These are phyloP conservation scores for Pipistrellus kuhlii DNA, from an alignment of 2,797 vertebrate genomes.

Conservation along the genomic window DNA sequence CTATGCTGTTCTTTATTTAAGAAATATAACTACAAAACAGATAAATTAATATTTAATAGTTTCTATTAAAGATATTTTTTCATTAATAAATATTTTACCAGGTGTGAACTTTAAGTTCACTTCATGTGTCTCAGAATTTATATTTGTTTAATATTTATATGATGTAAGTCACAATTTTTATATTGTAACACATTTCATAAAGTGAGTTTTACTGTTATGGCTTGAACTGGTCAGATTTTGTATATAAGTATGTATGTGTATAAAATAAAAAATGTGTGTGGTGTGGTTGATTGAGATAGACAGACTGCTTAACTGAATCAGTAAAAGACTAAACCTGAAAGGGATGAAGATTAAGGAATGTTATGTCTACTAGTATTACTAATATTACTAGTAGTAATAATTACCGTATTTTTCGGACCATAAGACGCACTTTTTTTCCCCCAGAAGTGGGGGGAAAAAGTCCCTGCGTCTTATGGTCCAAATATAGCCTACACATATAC, in stretches of 20 bases:
- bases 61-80: background rate
- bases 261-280: background rate
- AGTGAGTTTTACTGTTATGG: background rate
- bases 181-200: background rate
- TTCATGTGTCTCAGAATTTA: background rate
- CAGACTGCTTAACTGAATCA: background rate
- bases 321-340: no score
- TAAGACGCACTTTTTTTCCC: no score
- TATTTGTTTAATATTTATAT: constrained; percentile 36
- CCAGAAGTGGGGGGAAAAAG: no score
- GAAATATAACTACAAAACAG: background rate
- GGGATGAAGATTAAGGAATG: no score
- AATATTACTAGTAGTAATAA: background rate
- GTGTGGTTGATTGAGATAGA: background rate
- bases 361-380: background rate
- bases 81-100: constrained; percentile 10
- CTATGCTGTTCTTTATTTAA: background rate
- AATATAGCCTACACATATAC: no score
- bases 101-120: constrained; percentile 13
- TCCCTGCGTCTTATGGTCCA: no score
- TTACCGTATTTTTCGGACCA: no score
- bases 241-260: background rate
- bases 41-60: background rate
- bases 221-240: background rate
- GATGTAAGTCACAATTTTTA: background rate